Base-by-base conservation (phyloP, 2,113 vertebrate genomes). In the Clarias magur region DNA sequence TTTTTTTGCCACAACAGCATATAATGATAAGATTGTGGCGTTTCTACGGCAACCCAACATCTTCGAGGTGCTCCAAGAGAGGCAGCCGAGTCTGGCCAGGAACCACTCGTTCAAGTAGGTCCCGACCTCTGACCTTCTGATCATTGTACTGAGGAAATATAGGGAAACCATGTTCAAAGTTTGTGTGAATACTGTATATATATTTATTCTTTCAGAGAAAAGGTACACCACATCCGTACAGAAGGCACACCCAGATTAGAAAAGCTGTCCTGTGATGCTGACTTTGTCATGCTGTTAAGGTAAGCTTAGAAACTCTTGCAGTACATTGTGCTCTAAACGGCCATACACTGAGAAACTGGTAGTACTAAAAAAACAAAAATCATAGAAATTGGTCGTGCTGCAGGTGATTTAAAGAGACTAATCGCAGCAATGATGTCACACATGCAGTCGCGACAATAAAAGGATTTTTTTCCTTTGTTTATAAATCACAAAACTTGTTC, bases 11-110 rank as follows among this genome's bases (percentile, higher is more conserved):
- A 48, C 94, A 93, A 68, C 94, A 97, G 97, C 97, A 68, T 97
- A 97, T 91, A 97, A 97, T 88, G 97, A 97, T 93, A 97, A 97
- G 94, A 97, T 97, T 89, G 96, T 97, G 89, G 97, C 95, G 78
- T 97, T 97, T 94, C 93, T 97, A 89, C 96, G 97, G 89, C 97
- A 97, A 87, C 96, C 97, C 85, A 97, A 96, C 91, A 96, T 97
- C 93, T 96, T 97, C 90, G 97, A 97, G 93, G 97, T 97, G 95
- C 94, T 97, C 60, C 96, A 97, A 89, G 97, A 97, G 80, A 95
- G 97, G 82, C 97, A 97, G 92, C 96, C 96, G 82, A 96, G 96
- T 85, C 94, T 97, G 91, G 94, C 95, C 88, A 95, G 96, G 92
- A 97, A 97, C 91, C 97, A 96, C 15, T 91, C 95, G 72, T 96